phyloP scores from a whole-genome alignment of 2,888 invertebrate genomes.

The Xylocampa areola region DNA sequence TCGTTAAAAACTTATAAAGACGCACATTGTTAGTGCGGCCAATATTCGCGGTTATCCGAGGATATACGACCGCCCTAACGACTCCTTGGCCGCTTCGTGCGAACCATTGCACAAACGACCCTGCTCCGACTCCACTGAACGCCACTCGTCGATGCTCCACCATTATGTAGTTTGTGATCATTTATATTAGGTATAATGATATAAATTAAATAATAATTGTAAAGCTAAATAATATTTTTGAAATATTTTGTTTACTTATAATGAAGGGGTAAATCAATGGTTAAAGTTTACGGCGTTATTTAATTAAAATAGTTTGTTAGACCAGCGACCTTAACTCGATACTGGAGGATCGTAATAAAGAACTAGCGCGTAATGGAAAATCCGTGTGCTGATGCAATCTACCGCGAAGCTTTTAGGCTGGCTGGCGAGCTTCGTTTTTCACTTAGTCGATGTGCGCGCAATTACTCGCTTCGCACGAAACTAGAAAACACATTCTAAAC shows the following conservation, averaged over 20 bases:
- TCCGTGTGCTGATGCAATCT: constrained; percentile 88
- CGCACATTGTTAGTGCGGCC: constrained; percentile 89
- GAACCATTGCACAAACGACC: constrained; percentile 76
- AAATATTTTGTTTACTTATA: constrained; percentile 38
- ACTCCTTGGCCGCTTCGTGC: constrained; percentile 70
- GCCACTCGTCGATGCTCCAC: constrained; percentile 62
- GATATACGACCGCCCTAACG: constrained; percentile 85
- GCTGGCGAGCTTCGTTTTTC: constrained; percentile 78
- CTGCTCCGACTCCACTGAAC: constrained; percentile 62
- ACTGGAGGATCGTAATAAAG: constrained; percentile 68
- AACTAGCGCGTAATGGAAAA: constrained; percentile 84
- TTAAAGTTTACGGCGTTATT: constrained; percentile 48
- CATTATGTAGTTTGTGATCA: constrained; percentile 53
- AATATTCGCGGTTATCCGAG: constrained; percentile 86
- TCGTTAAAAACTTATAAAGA: constrained; percentile 90
- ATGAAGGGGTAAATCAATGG: constrained; percentile 30
- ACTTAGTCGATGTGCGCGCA: constrained; percentile 79
- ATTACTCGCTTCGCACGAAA: constrained; percentile 75
- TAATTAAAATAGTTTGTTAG: constrained; percentile 61
- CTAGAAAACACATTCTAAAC: constrained; percentile 46
- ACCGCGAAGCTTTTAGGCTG: constrained; percentile 84
- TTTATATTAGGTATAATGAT: too few species aligned
- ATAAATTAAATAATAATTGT: too few species aligned
- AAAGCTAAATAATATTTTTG: constrained; percentile 29
- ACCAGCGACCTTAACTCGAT: constrained; percentile 58